Evolutionary conservation across 2,888 invertebrate genomes (phyloP).

Genomic region (Axea sp.): DNA sequence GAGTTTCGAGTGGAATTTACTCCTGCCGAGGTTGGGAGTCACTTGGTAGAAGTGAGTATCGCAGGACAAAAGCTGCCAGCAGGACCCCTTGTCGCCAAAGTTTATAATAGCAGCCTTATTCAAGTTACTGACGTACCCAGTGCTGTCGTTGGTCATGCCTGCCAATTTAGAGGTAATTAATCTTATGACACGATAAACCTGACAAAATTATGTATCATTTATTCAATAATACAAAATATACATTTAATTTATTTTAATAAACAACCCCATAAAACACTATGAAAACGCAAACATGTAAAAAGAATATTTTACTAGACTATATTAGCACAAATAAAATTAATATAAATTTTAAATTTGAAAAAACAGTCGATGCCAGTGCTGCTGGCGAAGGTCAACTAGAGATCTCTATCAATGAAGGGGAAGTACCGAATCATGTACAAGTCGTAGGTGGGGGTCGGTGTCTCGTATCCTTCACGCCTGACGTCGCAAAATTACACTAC

Average conservation of each 20-base stretch:
- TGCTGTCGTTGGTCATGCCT: conserved; percentile 96
- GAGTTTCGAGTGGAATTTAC: conserved; percentile 95
- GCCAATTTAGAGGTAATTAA: conserved; percentile 93
- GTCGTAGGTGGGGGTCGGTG: conserved; percentile 97
- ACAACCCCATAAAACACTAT: no score
- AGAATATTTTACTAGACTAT: no score
- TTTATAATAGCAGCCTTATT: conserved; percentile 95
- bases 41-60: conserved; percentile 93
- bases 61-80: conserved; percentile 94
- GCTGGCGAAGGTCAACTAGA: conserved; percentile 99
- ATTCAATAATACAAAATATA: no score
- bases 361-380: conserved; percentile 96
- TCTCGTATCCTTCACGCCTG: conserved; percentile 96
- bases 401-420: conserved; percentile 99
- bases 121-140: conserved; percentile 96
- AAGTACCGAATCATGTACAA: conserved; percentile 98
- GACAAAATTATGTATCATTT: no score
- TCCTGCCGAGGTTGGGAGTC: conserved; percentile 95
- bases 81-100: conserved; percentile 95
- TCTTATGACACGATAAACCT: conserved; percentile 1
- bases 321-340: no score
- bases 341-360: no score
- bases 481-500: conserved; percentile 92
- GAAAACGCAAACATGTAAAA: no score
- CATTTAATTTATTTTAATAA: no score